A percentile compares a stretch with the other conserved stretches of the same genome.
Evolutionary conservation across 2,797 vertebrate genomes (phyloP).

Genomic region (Enteromius afrohamiltoni): DNA sequence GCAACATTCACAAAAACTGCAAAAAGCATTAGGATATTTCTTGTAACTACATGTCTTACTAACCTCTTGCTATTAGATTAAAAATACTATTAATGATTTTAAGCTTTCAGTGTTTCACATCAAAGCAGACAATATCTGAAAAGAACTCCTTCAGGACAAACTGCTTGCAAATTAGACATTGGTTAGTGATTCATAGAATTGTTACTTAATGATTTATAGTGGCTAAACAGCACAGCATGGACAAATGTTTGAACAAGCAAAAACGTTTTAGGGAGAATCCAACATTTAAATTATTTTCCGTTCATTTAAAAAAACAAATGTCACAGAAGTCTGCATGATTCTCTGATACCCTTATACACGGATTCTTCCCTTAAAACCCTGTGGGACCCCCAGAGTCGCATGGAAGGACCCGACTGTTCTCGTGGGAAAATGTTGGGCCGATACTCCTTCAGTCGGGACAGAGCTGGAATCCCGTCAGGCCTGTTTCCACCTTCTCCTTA

Average conservation of each 20-base stretch:
- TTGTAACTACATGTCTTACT: not conserved
- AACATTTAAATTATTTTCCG: not conserved
- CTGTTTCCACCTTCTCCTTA: constrained; percentile 59
- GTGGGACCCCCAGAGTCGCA: constrained; percentile 19
- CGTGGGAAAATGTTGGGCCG: constrained; percentile 63
- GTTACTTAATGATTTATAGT: constrained; percentile 15
- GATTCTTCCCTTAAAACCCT: not conserved
- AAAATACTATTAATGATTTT: not conserved
- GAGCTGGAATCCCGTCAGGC: constrained; percentile 60
- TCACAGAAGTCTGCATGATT: not conserved
- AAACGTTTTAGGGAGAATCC: not conserved
- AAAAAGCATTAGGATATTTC: not conserved
- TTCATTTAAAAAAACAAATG: not conserved
- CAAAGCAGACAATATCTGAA: not conserved
- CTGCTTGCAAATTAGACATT: not conserved
- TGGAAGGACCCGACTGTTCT: constrained; percentile 49
- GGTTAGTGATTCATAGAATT: constrained; percentile 19
- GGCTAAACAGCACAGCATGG: not conserved
- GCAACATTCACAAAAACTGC: not conserved
- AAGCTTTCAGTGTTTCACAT: not conserved
- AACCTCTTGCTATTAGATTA: not conserved
- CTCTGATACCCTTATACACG: not conserved
- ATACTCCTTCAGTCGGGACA: constrained; percentile 58
- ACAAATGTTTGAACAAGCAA: not conserved
- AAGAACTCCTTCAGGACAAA: not conserved